These are phyloP conservation scores for Agriopis leucophaearia DNA, from an alignment of 2,888 invertebrate species.

Conservation along the genomic window DNA sequence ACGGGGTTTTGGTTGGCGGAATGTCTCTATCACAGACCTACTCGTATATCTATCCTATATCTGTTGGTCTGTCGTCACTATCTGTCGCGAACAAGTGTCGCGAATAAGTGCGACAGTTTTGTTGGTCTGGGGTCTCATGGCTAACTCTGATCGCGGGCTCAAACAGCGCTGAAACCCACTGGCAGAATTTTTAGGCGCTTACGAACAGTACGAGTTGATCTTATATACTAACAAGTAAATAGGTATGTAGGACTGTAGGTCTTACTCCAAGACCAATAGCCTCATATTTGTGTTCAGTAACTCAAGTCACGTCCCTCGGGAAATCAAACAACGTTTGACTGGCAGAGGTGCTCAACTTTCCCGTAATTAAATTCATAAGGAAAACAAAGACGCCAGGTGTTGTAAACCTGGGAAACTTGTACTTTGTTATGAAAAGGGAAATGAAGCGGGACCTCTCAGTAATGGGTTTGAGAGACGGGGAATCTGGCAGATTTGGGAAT, in stretches of 20 bases:
- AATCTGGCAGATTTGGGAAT: constrained; percentile 9
- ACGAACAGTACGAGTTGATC: too few relatives aligned
- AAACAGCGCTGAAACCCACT: too few relatives aligned
- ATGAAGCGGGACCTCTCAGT: constrained; percentile 20
- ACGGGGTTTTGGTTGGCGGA: too few relatives aligned
- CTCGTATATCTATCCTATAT: too few relatives aligned
- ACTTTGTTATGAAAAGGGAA: constrained; percentile 33
- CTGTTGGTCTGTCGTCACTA: too few relatives aligned
- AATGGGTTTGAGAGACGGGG: constrained; percentile 25
- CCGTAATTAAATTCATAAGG: constrained; percentile 46
- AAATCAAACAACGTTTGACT: constrained; percentile 38
- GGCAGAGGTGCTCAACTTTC: constrained; percentile 41
- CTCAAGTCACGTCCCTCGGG: constrained; percentile 26
- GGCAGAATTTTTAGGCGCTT: too few relatives aligned
- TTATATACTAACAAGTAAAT: too few relatives aligned
- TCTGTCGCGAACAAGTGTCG: too few relatives aligned
- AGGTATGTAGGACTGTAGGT: not conserved
- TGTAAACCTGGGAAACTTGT: constrained; percentile 32
- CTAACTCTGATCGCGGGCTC: too few relatives aligned
- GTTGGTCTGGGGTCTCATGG: too few relatives aligned
- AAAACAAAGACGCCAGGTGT: constrained; percentile 39
- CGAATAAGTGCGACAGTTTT: too few relatives aligned
- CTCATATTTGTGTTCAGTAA: constrained; percentile 31
- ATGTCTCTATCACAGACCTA: too few relatives aligned
- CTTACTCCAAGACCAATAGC: constrained; percentile 12